Base-by-base conservation (phyloP, 1,140 invertebrate species). In the Carcinoscorpius rotundicauda region DNA sequence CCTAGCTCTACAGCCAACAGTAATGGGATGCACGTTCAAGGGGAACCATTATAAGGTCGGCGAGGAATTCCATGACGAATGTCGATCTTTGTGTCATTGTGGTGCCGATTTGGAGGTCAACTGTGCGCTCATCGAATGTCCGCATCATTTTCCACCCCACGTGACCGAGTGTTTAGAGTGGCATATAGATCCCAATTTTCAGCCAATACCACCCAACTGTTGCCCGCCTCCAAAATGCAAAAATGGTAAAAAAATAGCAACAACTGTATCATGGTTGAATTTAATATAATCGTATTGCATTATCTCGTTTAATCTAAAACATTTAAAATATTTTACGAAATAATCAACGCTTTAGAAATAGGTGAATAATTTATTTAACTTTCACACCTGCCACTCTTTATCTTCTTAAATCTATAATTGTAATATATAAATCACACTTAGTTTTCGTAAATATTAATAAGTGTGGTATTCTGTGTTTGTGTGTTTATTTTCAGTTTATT, bases 121-220 rank as follows among this genome's bases (percentile, higher is more conserved):
- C 64, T 93, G 91, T 73, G 81, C 84, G 4, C 85, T 85, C 4
- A 67, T 72, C 11, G 53, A 69, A 52, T 72, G 71, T 66, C 65
- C 65, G 4, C 63, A 72, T 49, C 58, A 64, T 11, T 65, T 68
- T 59, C 55, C 51, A n/a, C 61, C 68, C 6, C 67, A 71, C 10
- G 86, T 90, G 72, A 85, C 88, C 2, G 81, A 85, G 58, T 95
- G 91, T 74, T 74, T 92, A 0, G 82, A 86, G 67, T 93, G 91
- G 91, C 88, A 89, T 0, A 84, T 84, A 10, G 70, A 87, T 0
- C 79, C 83, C 0, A 78, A 86, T 73, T 87, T 87, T 68, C 76
- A 81, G 10, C 83, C 89, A 0, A 80, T 79, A 59, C 82, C 87
- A 8, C 90, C 90, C 0, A 83, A 86, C 68, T 93, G 90, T 76